Evolutionary conservation across 2,888 invertebrate genomes (phyloP).

Genomic region (Calliphora vomitoria): DNA sequence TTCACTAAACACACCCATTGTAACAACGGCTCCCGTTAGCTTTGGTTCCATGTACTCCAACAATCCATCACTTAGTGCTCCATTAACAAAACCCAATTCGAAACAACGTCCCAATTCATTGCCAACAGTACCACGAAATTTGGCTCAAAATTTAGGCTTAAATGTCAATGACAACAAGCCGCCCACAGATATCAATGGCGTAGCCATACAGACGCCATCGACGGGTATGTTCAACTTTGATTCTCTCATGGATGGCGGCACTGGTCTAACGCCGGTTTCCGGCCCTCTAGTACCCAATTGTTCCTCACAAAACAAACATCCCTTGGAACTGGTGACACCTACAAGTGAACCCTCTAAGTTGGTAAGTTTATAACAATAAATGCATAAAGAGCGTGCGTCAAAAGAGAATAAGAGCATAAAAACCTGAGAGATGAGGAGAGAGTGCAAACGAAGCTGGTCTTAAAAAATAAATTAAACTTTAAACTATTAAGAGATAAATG

Average conservation of each 20-base stretch:
- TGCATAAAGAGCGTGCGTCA: constrained; percentile 1
- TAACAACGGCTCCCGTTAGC: constrained; percentile 79
- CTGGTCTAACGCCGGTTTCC: constrained; percentile 94
- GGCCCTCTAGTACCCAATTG: constrained; percentile 89
- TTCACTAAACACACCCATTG: constrained; percentile 84
- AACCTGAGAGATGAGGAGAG: constrained; percentile 67
- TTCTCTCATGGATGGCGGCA: constrained; percentile 96
- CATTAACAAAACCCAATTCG: constrained; percentile 75
- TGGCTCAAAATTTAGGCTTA: constrained; percentile 84
- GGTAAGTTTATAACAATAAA: constrained; percentile 91
- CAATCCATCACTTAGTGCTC: constrained; percentile 74
- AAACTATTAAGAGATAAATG: constrained; percentile 53
- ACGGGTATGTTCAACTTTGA: constrained; percentile 96
- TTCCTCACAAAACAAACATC: constrained; percentile 90
- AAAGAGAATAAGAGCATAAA: constrained; percentile 50
- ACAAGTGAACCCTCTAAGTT: constrained; percentile 90
- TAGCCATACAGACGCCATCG: constrained; percentile 94
- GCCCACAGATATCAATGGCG: constrained; percentile 89
- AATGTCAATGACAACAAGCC: constrained; percentile 78
- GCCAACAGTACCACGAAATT: constrained; percentile 87
- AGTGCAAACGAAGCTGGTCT: constrained; percentile 74
- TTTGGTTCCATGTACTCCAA: constrained; percentile 74
- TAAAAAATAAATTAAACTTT: constrained; percentile 60
- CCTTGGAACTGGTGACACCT: constrained; percentile 90
- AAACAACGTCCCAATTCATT: constrained; percentile 91